phyloP scores from a whole-genome alignment of 2,797 vertebrate genomes.

The Crocodylus rhombifer region DNA sequence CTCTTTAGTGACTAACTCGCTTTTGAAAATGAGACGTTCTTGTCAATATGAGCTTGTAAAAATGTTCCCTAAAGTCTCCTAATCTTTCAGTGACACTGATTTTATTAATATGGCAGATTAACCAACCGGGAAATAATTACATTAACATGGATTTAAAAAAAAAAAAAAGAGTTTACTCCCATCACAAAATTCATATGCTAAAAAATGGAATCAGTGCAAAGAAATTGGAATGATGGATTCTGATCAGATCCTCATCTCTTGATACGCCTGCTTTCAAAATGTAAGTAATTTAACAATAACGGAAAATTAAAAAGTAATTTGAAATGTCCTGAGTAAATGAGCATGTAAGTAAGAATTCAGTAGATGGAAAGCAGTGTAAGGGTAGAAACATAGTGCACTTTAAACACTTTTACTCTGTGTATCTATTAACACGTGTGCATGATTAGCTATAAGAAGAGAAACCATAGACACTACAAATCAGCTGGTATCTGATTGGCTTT shows the following conservation, averaged over 20 bases:
- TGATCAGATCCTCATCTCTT: background rate
- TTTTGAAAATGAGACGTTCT: background rate
- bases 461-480: background rate
- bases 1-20: background rate
- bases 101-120: background rate
- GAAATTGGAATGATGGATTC: background rate
- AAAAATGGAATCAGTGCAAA: conserved; percentile 48
- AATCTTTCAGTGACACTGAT: conserved; percentile 12
- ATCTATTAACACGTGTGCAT: background rate
- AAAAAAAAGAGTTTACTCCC: conserved; percentile 56
- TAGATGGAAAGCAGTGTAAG: too few species aligned
- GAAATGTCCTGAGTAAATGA: background rate
- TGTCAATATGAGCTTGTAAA: background rate
- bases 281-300: background rate
- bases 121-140: conserved; percentile 27
- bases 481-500: background rate
- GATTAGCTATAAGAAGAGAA: background rate
- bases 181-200: conserved; percentile 34
- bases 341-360: background rate
- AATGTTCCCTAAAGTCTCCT: background rate
- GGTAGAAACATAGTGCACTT: background rate
- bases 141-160: conserved; percentile 52
- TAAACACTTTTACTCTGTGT: background rate
- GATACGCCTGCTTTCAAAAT: conserved; percentile 30
- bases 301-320: conserved; percentile 16